Evolutionary conservation across 2,797 vertebrate species (phyloP), one percentile per base, ranked within the genome.

Genomic region (Staurois parvus): DNA sequence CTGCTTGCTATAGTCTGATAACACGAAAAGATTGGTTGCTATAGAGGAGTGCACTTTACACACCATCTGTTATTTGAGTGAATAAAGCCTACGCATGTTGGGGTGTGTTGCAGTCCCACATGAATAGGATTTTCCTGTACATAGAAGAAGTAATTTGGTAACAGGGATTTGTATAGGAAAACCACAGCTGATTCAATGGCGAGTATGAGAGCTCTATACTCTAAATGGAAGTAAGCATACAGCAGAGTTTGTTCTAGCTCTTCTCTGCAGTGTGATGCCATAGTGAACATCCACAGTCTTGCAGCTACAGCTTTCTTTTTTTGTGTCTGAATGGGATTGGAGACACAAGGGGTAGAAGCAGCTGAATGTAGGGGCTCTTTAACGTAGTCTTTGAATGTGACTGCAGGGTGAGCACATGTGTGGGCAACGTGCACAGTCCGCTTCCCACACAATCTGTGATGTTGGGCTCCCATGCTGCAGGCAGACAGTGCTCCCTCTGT

Each of bases 381-480:
- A 48, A 28, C 48, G 34, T 42, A 64, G 48, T 26, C 34, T 79
- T 59, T 40, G 0, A 56, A 37, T 73, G 13, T 34, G 62, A 48
- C 69, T 79, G 76, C 66, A 67, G 76, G 67, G 42, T 52, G 52
- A n/a, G 11, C 37, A 21, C 3, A 29, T 76, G 75, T 85, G 32
- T 80, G 34, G 62, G 26, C 84, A 81, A 1, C 13, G n/a, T 75
- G 32, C 72, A 75, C 30, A 56, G 70, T 68, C 40, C 17, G 8
- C 37, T 32, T 32, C 45, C 62, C 59, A 30, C n/a, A 64, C 17
- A 56, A 37, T 40, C 45, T 86, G 66, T 59, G 32, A 76, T 62
- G 48, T 76, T 69, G 64, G 64, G 29, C 26, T 77, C 28, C 42
- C 37, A 52, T 76, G 72, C 78, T 81, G n/a, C 32, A 86, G 84